phyloP scores from a whole-genome alignment of 2,113 vertebrate species.

The Thunnus thynnus region DNA sequence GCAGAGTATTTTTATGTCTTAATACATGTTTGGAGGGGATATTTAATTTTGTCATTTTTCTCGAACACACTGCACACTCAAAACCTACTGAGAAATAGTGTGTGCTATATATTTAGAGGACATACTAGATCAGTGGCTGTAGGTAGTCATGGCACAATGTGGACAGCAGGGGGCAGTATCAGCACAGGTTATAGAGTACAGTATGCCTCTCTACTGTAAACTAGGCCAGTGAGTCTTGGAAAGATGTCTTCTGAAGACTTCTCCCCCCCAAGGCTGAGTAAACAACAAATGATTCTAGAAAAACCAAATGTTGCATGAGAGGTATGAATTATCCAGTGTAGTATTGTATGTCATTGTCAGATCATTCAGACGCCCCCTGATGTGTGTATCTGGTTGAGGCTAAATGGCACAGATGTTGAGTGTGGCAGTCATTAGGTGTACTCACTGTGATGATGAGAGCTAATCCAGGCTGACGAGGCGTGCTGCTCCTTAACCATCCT shows the following conservation, averaged over 20 bases:
- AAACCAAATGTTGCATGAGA: not conserved
- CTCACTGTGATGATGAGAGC: conserved; percentile 11
- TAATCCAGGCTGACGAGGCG: not conserved
- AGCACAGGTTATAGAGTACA: not conserved
- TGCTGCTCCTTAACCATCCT: conserved; percentile 1
- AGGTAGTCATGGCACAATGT: not conserved
- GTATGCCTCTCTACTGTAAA: conserved; percentile 4
- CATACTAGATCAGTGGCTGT: not conserved
- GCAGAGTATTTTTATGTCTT: no score
- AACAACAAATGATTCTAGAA: conserved; percentile 31
- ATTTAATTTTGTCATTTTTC: no score
- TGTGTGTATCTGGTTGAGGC: not conserved
- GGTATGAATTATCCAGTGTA: not conserved
- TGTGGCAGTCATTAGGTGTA: not conserved
- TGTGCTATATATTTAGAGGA: not conserved
- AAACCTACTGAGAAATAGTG: not conserved
- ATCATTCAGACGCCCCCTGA: not conserved
- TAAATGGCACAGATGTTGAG: conserved; percentile 9
- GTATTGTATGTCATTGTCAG: not conserved
- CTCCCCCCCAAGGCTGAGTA: not conserved
- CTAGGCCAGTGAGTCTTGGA: conserved; percentile 34
- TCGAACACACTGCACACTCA: no score
- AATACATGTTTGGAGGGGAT: no score
- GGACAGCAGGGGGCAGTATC: conserved; percentile 59
- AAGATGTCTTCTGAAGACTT: conserved; percentile 24